Base-by-base conservation (phyloP, 1,140 invertebrate genomes). In the Neodiprion fabricii region DNA sequence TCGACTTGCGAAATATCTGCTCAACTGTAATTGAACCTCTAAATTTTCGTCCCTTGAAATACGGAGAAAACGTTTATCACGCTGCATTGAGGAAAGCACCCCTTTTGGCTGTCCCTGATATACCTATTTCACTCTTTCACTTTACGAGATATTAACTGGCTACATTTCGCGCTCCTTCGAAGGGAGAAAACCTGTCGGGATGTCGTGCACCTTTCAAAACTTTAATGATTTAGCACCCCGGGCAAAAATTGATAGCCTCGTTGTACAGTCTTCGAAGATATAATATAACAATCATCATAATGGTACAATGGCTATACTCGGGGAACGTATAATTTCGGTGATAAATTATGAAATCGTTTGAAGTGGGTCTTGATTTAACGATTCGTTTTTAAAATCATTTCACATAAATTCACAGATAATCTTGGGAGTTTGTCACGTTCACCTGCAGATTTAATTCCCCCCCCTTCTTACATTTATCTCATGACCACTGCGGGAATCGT, bases 11-110 rank as follows among this genome's bases (percentile, higher is more conserved):
- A 40, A 40, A 40, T 40, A 40, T 40, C 28, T 40, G 28, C 28
- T 40, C 28, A 40, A 61, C n/a, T 12, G 53, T 61, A 61, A 61
- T 61, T 61, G 53, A 5, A 17, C n/a, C 53, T 9, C 11, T 61
- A 61, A 61, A 61, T 61, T 17, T 61, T 61, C n/a, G n/a, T 61
- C 53, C 53, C n/a, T 17, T 5, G n/a, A 61, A 61, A 61, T 61
- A 61, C 11, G n/a, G n/a, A 61, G 53, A 61, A 61, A 61, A 61
- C n/a, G 53, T 61, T 61, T 61, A 61, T 61, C 53, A 61, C 53
- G n/a, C n/a, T 61, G 53, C n/a, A 61, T 9, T 7, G 28, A 3
- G 28, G 28, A 61, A 61, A 14, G 53, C 9, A 9, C 8, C 53
- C 53, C 53, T 61, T 61, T 61, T 17, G 3, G 5, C 0, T 5